Conservation (phyloP, 2,113 vertebrate genomes). For the Pterocles orientalis region DNA sequence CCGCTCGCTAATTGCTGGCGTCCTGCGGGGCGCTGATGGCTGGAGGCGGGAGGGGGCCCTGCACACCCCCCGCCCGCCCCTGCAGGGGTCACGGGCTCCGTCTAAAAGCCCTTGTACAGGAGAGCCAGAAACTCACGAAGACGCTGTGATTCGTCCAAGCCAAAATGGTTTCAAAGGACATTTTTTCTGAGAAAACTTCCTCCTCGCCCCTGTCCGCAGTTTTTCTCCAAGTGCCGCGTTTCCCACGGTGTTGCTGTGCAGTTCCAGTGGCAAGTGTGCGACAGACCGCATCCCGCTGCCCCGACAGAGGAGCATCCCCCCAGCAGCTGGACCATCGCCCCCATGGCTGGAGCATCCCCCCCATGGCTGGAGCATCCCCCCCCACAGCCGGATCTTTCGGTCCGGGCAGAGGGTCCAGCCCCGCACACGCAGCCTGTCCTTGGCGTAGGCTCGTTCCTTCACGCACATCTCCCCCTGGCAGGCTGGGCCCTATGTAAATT, state of each 20-base stretch:
- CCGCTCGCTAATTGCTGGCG: constrained; percentile 38
- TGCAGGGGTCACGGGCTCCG: not conserved
- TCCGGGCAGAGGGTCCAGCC: not conserved
- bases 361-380: no score
- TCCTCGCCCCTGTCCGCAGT: not conserved
- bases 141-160: not conserved
- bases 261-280: fast-evolving
- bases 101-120: not conserved
- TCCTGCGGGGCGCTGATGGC: constrained; percentile 25
- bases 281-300: not conserved
- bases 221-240: not conserved
- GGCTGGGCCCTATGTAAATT: constrained; percentile 41
- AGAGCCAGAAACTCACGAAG: not conserved
- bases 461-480: not conserved
- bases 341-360: no score
- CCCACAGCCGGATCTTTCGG: no score
- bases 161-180: not conserved
- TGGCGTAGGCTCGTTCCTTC: not conserved
- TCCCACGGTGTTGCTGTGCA: fast-evolving
- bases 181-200: not conserved
- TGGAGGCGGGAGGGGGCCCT: not conserved
- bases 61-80: not conserved
- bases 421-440: not conserved
- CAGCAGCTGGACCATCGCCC: no score
- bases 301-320: no score